Percentiles rank a stretch among this genome's conserved stretches.
Evolutionary conservation across 2,113 vertebrate genomes (phyloP).

Genomic region (Antechinus stuartii): DNA sequence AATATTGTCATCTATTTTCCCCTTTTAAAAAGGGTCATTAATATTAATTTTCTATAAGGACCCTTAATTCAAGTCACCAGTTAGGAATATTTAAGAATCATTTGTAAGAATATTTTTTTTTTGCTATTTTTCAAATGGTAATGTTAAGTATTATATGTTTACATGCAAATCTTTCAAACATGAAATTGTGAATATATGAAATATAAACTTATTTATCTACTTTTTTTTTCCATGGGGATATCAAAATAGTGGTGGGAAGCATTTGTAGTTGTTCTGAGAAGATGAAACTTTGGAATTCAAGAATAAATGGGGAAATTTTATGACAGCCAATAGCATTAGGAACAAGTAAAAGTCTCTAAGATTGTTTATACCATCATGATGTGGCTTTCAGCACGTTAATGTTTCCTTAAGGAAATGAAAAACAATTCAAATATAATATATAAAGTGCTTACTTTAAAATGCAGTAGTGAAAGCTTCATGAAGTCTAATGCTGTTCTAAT

Average conservation of each 20-base stretch:
- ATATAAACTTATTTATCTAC: neutral
- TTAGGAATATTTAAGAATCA: too few species aligned
- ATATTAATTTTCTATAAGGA: neutral
- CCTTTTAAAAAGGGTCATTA: too few species aligned
- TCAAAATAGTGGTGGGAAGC: conserved; percentile 31
- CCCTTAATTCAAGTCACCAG: too few species aligned
- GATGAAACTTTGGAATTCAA: conserved; percentile 36
- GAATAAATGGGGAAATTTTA: conserved; percentile 30
- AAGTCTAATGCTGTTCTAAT: conserved; percentile 58
- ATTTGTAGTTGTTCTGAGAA: conserved; percentile 33
- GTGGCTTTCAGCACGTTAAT: conserved; percentile 46
- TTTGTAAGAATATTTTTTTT: too few species aligned
- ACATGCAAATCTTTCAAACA: neutral
- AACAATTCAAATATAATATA: conserved; percentile 62
- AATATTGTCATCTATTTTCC: too few species aligned
- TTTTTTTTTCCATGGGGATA: neutral
- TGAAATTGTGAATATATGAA: neutral
- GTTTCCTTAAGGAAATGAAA: conserved; percentile 63
- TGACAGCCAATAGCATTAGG: conserved; percentile 35
- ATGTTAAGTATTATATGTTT: neutral
- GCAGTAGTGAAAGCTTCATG: conserved; percentile 47
- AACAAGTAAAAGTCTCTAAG: conserved; percentile 48
- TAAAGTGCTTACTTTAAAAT: conserved; percentile 58
- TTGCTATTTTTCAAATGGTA: neutral
- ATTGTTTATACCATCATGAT: conserved; percentile 62